Evolutionary conservation across 2,113 vertebrate species (phyloP).

Genomic region (Ictalurus furcatus): DNA sequence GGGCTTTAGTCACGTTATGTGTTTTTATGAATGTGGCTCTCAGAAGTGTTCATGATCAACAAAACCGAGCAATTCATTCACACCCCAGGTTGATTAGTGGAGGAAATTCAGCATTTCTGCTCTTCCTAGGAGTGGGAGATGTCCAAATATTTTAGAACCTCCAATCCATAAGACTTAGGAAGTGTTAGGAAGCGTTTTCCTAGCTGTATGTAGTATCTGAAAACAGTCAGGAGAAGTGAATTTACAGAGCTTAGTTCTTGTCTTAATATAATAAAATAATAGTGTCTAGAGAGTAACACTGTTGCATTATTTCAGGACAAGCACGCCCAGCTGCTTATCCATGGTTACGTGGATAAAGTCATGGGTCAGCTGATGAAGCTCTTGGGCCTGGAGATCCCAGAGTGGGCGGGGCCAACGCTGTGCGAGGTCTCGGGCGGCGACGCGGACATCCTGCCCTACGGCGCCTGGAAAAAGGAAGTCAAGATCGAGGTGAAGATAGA

Average conservation of each 20-base stretch:
- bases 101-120: neutral
- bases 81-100: neutral
- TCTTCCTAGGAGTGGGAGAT: neutral
- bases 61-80: neutral
- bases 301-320: conserved; percentile 78
- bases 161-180: neutral
- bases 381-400: conserved; percentile 83
- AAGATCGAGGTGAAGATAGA: conserved; percentile 61
- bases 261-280: neutral
- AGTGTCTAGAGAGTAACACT: neutral
- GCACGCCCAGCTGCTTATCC: conserved; percentile 85
- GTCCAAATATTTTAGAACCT: neutral
- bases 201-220: neutral
- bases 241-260: neutral
- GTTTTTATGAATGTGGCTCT: neutral
- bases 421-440: conserved; percentile 69
- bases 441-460: conserved; percentile 41
- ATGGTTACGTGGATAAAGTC: conserved; percentile 88
- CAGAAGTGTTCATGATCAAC: neutral
- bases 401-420: conserved; percentile 82
- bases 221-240: neutral
- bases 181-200: neutral
- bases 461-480: conserved; percentile 48
- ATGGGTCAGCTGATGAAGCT: conserved; percentile 85
- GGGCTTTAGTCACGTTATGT: neutral